Evolutionary conservation across 2,888 invertebrate genomes (phyloP).

Genomic region (Rhorus exstirpatorius): DNA sequence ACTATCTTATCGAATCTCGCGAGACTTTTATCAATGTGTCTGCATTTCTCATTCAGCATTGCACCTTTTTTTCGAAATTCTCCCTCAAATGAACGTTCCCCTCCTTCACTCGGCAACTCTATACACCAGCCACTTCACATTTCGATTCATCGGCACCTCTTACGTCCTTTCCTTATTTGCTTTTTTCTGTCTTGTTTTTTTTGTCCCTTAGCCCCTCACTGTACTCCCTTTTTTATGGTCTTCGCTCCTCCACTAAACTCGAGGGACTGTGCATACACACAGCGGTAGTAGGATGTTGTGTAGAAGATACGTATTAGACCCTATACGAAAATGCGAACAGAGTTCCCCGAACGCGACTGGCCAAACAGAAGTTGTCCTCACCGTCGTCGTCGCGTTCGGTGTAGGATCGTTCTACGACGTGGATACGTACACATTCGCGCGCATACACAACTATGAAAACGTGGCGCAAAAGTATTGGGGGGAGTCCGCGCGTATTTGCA

Average conservation of each 20-base stretch:
- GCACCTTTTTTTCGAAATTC: background rate
- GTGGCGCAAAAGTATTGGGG: constrained; percentile 46
- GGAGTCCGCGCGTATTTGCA: constrained; percentile 80
- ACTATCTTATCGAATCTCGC: background rate
- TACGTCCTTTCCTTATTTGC: constrained; percentile 13
- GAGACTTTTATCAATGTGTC: constrained; percentile 16
- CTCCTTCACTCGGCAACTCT: background rate
- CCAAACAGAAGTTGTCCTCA: constrained; percentile 64
- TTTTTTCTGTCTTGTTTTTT: constrained; percentile 27
- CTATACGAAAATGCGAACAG: constrained; percentile 19
- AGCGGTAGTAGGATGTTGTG: constrained; percentile 7
- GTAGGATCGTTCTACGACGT: constrained; percentile 1
- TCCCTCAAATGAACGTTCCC: background rate
- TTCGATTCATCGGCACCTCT: constrained; percentile 10
- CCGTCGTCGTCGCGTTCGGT: background rate
- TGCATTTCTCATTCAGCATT: constrained; percentile 2
- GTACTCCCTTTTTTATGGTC: background rate
- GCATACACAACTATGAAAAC: background rate
- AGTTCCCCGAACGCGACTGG: constrained; percentile 71
- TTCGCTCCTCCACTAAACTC: constrained; percentile 33
- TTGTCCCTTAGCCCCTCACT: background rate
- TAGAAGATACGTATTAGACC: constrained; percentile 4
- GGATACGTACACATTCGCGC: background rate
- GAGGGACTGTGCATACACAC: background rate
- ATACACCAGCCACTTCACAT: constrained; percentile 22